Base-by-base conservation (phyloP, 2,797 vertebrate genomes). In the Cygnus olor region DNA sequence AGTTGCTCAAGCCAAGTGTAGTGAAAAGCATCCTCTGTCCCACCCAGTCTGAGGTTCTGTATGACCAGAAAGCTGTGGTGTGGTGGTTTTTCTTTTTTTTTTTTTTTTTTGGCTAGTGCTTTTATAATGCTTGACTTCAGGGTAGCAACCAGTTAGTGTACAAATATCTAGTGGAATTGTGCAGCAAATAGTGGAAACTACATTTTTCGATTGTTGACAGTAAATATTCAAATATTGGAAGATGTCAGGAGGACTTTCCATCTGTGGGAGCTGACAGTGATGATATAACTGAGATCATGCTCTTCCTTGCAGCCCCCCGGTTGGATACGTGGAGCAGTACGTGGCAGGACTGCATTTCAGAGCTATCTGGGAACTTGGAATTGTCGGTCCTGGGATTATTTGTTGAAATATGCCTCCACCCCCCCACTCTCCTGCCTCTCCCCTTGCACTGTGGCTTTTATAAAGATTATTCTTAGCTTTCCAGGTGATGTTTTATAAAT, bases 31-130 rank as follows among this genome's bases (percentile, higher is more conserved):
- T 10, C 32, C 34, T 51, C 77, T 38, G 11, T 76, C 44, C 28
- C 1, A 3, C 64, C 57, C 49, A 25, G 0, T 11, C 32, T 30
- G 57, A 64, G 14, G 16, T 51, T 40, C 70, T 45, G 22, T 51
- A 15, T 0, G 1, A 65, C 51, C 28, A 34, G 19, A 32, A 53
- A 13, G 17, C 5, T 14, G 58, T 25, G 34, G 58, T 25, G 34
- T 27, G 16, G 3, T 69, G 36, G 36, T 36, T 30, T 47, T 49
- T 10, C 11, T 38, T 38, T 28, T 32, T 30, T 47, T 49, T 14
- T 42, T 42, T 42, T 14, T 42, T 42, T 42, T 71, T 19, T 32
- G 5, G 4, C 18, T 11, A 8, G 40, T 71, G 21, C 13, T 20
- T 60, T 82, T 47, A 9, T 71, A 13, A 45, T 36, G 51, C 21